Conservation (phyloP, 53 echinoderm and acorn worm species). For the Zoroaster sp. region DNA sequence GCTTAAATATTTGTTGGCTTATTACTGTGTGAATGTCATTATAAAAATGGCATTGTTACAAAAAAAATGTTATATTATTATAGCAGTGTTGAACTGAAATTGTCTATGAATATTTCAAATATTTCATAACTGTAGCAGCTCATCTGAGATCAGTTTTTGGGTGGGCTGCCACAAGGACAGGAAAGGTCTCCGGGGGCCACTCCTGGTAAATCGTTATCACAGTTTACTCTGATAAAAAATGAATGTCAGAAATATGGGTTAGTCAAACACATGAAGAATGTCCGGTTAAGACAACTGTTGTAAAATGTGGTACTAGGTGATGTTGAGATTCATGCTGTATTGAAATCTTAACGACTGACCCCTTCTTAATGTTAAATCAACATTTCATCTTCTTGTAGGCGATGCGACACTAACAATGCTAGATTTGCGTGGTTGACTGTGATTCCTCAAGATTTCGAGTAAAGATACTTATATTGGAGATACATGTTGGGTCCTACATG, state of each 20-base stretch:
- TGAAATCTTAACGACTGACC: slow-evolving; percentile 21
- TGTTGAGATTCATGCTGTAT: not conserved
- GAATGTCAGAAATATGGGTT: slow-evolving; percentile 33
- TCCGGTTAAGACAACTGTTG: not conserved
- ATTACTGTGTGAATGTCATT: too few species aligned
- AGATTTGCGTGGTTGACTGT: not conserved
- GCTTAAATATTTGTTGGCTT: too few species aligned
- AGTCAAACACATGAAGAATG: slow-evolving; percentile 43
- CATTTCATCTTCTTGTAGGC: not conserved
- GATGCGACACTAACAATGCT: not conserved
- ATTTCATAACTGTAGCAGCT: too few species aligned
- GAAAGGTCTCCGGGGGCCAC: not conserved
- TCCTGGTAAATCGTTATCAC: slow-evolving; percentile 13
- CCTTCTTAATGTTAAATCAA: slow-evolving; percentile 23
- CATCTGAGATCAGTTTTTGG: too few species aligned
- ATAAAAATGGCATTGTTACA: too few species aligned
- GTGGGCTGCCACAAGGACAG: not conserved
- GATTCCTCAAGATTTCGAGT: not conserved
- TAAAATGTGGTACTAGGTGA: not conserved
- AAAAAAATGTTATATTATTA: too few species aligned
- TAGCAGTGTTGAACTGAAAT: too few species aligned
- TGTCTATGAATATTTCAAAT: too few species aligned
- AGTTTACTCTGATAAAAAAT: slow-evolving; percentile 20
- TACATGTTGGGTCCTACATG: too few species aligned
- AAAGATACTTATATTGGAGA: not conserved